These are phyloP conservation scores for Noctuana brunneofusca DNA, from an alignment of 2,888 invertebrate species.

Conservation along the genomic window DNA sequence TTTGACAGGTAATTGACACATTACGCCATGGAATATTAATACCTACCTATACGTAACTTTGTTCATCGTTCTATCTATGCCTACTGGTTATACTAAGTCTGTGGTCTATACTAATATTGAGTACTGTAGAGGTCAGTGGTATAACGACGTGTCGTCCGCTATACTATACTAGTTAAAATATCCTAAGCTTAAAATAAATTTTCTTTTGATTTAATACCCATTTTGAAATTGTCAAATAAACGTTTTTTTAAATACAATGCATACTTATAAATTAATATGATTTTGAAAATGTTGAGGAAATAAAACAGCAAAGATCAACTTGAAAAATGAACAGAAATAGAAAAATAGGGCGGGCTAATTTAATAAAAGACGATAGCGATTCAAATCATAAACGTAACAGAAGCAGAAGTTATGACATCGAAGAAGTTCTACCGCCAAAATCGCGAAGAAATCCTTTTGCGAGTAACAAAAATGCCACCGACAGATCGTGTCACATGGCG, in stretches of 20 bases:
- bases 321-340: slow-evolving; percentile 23
- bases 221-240: too few relatives aligned
- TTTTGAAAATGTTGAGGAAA: slow-evolving; percentile 1
- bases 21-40: too few relatives aligned
- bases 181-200: too few relatives aligned
- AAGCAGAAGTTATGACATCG: slow-evolving; percentile 39
- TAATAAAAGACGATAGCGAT: slow-evolving; percentile 16
- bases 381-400: slow-evolving; percentile 5
- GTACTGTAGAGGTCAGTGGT: too few relatives aligned
- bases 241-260: neutral
- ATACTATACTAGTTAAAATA: too few relatives aligned
- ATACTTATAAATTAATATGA: neutral
- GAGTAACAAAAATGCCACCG: slow-evolving; percentile 43
- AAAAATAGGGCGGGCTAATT: slow-evolving; percentile 19
- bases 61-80: too few relatives aligned
- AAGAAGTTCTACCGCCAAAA: slow-evolving; percentile 46
- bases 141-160: too few relatives aligned
- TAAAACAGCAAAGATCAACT: neutral
- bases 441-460: slow-evolving; percentile 35
- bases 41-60: too few relatives aligned
- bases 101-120: too few relatives aligned
- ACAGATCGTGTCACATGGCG: slow-evolving; percentile 53
- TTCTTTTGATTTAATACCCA: too few relatives aligned
- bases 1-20: too few relatives aligned
- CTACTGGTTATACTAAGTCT: too few relatives aligned